A percentile compares a stretch with the other conserved stretches of the same genome.
Conservation (phyloP, 2,888 invertebrate species). For the Anoplius nigerrimus region DNA sequence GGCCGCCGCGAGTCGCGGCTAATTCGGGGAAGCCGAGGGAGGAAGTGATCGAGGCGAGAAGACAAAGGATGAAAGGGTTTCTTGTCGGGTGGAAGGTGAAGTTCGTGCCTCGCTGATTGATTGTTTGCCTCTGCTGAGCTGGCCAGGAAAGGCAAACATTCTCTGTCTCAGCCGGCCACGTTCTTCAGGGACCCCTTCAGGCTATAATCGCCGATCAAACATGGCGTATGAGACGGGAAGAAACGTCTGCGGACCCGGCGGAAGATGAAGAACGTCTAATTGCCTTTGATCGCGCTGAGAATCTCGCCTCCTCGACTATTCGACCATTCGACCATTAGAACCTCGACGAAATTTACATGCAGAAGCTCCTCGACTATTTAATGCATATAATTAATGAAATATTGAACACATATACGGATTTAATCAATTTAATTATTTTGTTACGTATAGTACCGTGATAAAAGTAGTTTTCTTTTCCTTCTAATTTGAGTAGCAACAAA, state of each 20-base stretch:
- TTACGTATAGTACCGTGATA: no score
- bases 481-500: no score
- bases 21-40: constrained; percentile 1
- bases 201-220: constrained; percentile 65
- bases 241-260: not conserved
- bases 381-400: no score
- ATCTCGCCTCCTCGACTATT: no score
- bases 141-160: not conserved
- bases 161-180: constrained; percentile 18
- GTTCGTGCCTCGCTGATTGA: constrained; percentile 61
- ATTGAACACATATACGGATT: no score
- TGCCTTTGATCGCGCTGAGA: constrained; percentile 50
- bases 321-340: constrained; percentile 15
- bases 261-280: constrained; percentile 54
- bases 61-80: constrained; percentile 38
- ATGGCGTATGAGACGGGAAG: constrained; percentile 44
- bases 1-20: constrained; percentile 26
- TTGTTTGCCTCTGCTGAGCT: constrained; percentile 33
- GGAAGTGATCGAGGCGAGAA: constrained; percentile 14
- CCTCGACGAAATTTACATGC: not conserved
- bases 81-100: constrained; percentile 15
- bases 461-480: no score
- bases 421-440: no score
- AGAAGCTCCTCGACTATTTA: no score
- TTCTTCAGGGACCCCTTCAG: not conserved